phyloP scores from a whole-genome alignment of 2,797 vertebrate species.

The Neosilurus hyrtlii region DNA sequence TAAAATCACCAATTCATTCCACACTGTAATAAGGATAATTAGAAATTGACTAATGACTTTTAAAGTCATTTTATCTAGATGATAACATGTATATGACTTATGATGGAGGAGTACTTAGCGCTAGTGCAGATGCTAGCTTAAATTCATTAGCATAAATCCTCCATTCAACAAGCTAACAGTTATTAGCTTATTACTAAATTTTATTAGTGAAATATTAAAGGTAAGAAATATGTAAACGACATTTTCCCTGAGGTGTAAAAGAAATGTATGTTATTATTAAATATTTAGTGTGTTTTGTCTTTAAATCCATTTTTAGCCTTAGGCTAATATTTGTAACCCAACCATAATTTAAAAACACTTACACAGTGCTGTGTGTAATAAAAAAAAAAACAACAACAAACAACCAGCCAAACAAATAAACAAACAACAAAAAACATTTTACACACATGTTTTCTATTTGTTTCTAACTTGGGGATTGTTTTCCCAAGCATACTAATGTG shows the following conservation, averaged over 20 bases:
- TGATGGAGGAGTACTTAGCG: background rate
- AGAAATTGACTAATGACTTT: background rate
- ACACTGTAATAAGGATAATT: background rate
- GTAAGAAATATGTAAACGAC: background rate
- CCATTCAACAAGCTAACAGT: background rate
- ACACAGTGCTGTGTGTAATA: background rate
- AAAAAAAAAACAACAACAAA: no score
- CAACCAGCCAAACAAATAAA: no score
- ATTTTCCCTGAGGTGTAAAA: background rate
- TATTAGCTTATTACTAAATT: background rate
- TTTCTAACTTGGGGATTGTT: slow-evolving; percentile 17
- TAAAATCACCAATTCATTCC: background rate
- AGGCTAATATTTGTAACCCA: slow-evolving; percentile 6
- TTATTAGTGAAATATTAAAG: background rate
- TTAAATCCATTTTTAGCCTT: slow-evolving; percentile 1
- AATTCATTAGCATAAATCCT: background rate
- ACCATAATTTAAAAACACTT: slow-evolving; percentile 9
- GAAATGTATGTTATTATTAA: background rate
- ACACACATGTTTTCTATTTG: background rate
- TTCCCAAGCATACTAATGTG: slow-evolving; percentile 24
- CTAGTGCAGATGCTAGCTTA: background rate
- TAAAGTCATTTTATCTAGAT: background rate
- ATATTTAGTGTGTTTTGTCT: slow-evolving; percentile 18
- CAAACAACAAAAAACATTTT: background rate
- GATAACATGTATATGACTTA: background rate